A percentile compares a stretch with the other conserved stretches of the same genome.
Evolutionary conservation across 2,113 vertebrate species (phyloP).

Genomic region (Phoenicopterus ruber): DNA sequence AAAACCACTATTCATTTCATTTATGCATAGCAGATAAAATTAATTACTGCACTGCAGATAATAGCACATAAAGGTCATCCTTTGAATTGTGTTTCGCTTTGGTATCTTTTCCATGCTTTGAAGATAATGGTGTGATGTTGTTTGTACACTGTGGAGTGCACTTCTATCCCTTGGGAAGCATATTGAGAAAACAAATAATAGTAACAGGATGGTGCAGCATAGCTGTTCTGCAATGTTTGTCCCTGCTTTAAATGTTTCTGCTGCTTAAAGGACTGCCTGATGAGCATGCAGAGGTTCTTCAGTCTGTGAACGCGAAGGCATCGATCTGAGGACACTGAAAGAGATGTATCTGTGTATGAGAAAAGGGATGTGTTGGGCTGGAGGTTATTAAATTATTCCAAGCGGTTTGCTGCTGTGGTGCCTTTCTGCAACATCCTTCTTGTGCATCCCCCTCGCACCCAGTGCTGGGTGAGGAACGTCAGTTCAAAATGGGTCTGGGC

Average conservation of each 20-base stretch:
- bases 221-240: background rate
- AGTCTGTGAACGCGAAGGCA: background rate
- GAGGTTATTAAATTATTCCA: background rate
- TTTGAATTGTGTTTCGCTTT: slow-evolving; percentile 52
- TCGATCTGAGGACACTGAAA: background rate
- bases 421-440: background rate
- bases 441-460: background rate
- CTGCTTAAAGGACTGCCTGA: background rate
- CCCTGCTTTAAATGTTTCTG: slow-evolving; percentile 1
- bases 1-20: slow-evolving; percentile 13
- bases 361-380: background rate
- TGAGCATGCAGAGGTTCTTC: background rate
- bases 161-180: slow-evolving; percentile 19
- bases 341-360: background rate
- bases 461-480: background rate
- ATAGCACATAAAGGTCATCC: slow-evolving; percentile 60
- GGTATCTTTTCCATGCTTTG: slow-evolving; percentile 47
- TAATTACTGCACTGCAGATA: slow-evolving; percentile 64
- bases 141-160: slow-evolving; percentile 15
- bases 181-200: slow-evolving; percentile 33
- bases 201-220: background rate
- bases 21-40: slow-evolving; percentile 50
- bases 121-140: slow-evolving; percentile 42
- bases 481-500: background rate
- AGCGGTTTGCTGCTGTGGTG: background rate